These are phyloP conservation scores for Mesoligia furuncula DNA, from an alignment of 2,888 invertebrate genomes.

Conservation along the genomic window DNA sequence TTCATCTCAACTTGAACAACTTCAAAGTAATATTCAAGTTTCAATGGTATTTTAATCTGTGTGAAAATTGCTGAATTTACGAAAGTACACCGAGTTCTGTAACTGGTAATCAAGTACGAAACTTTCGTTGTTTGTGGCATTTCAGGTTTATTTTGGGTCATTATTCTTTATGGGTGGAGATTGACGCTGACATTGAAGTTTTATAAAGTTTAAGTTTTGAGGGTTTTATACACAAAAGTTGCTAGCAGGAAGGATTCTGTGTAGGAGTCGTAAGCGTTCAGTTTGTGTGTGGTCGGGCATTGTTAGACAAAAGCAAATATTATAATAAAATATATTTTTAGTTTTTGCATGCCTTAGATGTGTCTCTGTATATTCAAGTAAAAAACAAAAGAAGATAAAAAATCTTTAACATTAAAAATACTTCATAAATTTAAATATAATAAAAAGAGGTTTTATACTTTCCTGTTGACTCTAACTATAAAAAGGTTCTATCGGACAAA, in stretches of 20 bases:
- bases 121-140: slow-evolving; percentile 39
- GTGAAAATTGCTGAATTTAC: slow-evolving; percentile 62
- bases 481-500: background rate
- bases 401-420: no score
- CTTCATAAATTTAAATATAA: no score
- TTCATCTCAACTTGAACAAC: slow-evolving; percentile 36
- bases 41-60: slow-evolving; percentile 60
- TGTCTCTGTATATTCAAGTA: background rate
- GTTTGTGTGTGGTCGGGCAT: background rate
- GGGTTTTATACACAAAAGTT: no score
- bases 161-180: background rate
- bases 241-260: background rate
- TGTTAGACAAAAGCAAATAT: background rate
- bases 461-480: background rate
- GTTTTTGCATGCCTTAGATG: background rate
- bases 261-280: background rate
- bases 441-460: background rate
- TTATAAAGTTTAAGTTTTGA: background rate
- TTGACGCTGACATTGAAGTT: background rate
- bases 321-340: background rate
- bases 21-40: slow-evolving; percentile 60
- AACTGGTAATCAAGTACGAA: slow-evolving; percentile 40
- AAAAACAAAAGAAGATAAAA: background rate
- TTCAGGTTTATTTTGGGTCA: background rate
- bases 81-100: slow-evolving; percentile 36